phyloP scores from a whole-genome alignment of 2,113 vertebrate species.

The Saguinus midas region DNA sequence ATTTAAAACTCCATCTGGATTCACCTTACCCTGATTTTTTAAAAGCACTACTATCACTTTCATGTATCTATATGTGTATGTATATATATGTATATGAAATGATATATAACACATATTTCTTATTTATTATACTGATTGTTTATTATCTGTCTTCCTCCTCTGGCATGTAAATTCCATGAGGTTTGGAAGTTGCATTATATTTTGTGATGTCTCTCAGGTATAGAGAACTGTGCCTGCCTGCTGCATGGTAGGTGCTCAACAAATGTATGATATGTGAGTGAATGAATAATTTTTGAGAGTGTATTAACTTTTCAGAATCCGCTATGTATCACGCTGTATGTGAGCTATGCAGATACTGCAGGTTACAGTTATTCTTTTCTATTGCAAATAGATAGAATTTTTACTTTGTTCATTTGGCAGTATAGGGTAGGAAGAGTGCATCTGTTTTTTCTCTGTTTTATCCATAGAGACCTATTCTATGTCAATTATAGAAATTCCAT shows the following conservation, averaged over 20 bases:
- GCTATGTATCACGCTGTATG: not conserved
- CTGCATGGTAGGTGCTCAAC: not conserved
- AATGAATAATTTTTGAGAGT: not conserved
- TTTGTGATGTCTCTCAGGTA: not conserved
- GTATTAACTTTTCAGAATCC: not conserved
- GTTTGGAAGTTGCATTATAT: not conserved
- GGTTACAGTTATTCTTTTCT: not conserved
- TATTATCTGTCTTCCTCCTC: not conserved
- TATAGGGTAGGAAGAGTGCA: not conserved
- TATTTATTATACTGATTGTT: not conserved
- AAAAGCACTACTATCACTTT: not conserved
- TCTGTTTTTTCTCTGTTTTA: slow-evolving; percentile 12
- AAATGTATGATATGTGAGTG: not conserved
- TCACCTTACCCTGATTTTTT: not conserved
- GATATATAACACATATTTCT: not conserved
- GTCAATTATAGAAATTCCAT: not conserved
- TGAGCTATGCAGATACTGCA: not conserved
- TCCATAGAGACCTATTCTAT: not conserved
- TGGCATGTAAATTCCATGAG: not conserved
- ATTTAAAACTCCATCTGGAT: not conserved
- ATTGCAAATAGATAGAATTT: not conserved
- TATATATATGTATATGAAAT: not conserved
- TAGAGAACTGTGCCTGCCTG: not conserved
- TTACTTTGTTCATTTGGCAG: not conserved
- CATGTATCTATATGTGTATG: not conserved